Evolutionary conservation across 2,888 invertebrate species (phyloP), one percentile per base, ranked within the genome.

Genomic region (Sinotaia quadrata): DNA sequence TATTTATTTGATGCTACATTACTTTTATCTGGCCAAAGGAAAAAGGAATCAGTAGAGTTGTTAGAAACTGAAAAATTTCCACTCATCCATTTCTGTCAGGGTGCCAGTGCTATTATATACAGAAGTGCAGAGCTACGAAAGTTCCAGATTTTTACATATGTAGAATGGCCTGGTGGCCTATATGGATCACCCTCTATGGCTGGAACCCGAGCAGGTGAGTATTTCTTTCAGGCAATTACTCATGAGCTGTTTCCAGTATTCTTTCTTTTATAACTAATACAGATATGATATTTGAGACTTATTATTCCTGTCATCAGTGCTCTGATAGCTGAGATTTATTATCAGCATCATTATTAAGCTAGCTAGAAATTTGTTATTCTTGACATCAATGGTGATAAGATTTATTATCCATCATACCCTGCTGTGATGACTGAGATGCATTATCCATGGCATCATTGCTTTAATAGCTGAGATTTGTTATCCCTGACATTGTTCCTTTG

Each of bases 171-270:
- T 2, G 87, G 87, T 3, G 87, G 87, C 27, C 72, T 86, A 51
- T 87, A 85, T 70, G 87, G 86, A 5, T 86, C 85, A 1, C 85
- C 86, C 0, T 82, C 82, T 44, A 85, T 87, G 84, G 86, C 86
- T 2, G 86, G 86, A 4, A 82, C 83, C 4, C 67, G 86, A 68
- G 84, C 84, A 77, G 86, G 86, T 86, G 69, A 60, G 70, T n/a
- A 47, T 37, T 15, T 10, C 15, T 10, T 21, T n/a, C 52, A 15
- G 12, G 41, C 41, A 41, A 15, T 41, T 10, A 15, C 41, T 41
- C 41, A 15, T 10, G 15, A 41, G 10, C 15, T 10, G 10, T 41
- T 15, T 15, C 41, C 12, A 21, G 10, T 52, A 52, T 12, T 52
- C 10, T 10, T 52, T 18, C 10, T 18, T 18, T 10, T 52, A 18